phyloP scores from a whole-genome alignment of 2,888 invertebrate genomes.

The Sarcophaga caerulescens region DNA sequence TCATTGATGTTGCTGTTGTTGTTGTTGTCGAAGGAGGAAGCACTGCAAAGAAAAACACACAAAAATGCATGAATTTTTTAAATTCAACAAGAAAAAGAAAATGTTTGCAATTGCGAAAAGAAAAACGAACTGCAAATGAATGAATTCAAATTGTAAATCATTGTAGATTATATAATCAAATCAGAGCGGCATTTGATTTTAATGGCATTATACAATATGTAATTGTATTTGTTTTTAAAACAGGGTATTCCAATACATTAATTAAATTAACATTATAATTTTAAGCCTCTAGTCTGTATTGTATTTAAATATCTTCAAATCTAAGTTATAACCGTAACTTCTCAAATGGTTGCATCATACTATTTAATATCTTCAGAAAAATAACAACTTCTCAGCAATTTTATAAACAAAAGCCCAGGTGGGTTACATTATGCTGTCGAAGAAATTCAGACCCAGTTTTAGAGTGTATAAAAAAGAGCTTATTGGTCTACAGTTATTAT shows the following conservation, averaged over 20 bases:
- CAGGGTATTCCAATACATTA: neutral
- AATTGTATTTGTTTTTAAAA: neutral
- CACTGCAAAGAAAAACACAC: slow-evolving; percentile 74
- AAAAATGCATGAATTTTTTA: slow-evolving; percentile 14
- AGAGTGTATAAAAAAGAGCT: too few species aligned
- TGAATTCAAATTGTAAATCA: neutral
- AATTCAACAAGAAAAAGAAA: slow-evolving; percentile 32
- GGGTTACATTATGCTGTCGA: too few species aligned
- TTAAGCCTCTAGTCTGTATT: neutral
- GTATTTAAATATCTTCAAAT: neutral
- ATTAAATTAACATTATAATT: neutral
- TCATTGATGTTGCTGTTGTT: slow-evolving; percentile 67
- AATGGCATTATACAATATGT: neutral
- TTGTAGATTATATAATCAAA: too few species aligned
- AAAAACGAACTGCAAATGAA: slow-evolving; percentile 28
- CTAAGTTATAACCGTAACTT: too few species aligned
- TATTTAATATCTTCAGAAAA: too few species aligned
- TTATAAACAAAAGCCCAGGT: too few species aligned
- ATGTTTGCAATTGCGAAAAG: slow-evolving; percentile 6
- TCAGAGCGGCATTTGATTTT: slow-evolving; percentile 18
- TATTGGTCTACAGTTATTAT: too few species aligned
- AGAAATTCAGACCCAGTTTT: too few species aligned
- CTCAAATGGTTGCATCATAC: too few species aligned
- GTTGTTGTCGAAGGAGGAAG: slow-evolving; percentile 77
- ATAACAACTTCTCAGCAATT: too few species aligned